phyloP scores from a whole-genome alignment of 2,113 vertebrate genomes.

The Caretta caretta region DNA sequence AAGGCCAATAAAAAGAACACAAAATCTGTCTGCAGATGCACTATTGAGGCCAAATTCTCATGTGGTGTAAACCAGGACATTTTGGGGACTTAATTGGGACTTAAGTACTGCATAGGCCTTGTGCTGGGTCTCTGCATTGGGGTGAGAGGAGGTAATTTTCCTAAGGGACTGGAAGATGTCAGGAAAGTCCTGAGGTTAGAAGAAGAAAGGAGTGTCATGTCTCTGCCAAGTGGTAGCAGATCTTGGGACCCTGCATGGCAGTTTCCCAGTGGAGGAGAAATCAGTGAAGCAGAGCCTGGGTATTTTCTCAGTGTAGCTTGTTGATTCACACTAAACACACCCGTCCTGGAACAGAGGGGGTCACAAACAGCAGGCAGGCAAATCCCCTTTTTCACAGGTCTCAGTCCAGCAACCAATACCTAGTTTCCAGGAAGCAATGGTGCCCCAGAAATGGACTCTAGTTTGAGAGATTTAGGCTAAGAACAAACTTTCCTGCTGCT shows the following conservation, averaged over 20 bases:
- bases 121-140: not conserved
- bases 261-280: not conserved
- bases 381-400: not conserved
- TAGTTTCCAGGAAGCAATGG: not conserved
- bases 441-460: not conserved
- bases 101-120: not conserved
- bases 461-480: not conserved
- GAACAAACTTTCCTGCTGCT: not conserved
- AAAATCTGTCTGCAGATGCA: not conserved
- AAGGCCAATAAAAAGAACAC: not conserved
- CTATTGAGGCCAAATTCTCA: no score
- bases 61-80: no score
- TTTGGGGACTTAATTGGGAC: not conserved
- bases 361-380: not conserved
- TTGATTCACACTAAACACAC: not conserved
- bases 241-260: not conserved
- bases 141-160: no score
- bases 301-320: not conserved
- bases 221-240: not conserved
- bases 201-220: not conserved
- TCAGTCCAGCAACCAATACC: not conserved
- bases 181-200: not conserved
- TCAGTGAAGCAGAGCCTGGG: not conserved
- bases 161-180: no score
- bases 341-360: not conserved